Percentiles rank a stretch among this genome's conserved stretches.
These are phyloP conservation scores for Lasioglossum malachurum DNA, from an alignment of 2,888 invertebrate species.

Conservation along the genomic window DNA sequence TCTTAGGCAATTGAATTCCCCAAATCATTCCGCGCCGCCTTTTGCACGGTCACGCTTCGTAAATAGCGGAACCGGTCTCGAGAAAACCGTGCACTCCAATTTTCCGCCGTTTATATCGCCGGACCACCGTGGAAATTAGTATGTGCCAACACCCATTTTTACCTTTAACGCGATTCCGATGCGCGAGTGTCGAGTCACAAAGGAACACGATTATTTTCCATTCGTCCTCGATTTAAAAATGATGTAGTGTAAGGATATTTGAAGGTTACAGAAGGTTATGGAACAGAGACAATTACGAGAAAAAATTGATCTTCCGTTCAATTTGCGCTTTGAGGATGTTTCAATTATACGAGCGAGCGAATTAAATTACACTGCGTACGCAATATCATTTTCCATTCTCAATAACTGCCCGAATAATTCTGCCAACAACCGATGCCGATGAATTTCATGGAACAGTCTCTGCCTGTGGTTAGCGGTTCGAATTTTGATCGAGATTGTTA, in stretches of 20 bases:
- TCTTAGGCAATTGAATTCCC: slow-evolving; percentile 36
- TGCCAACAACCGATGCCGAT: background rate
- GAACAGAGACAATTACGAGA: no score
- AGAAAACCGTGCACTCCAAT: background rate
- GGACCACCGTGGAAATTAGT: background rate
- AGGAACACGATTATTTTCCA: background rate
- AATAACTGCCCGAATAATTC: background rate
- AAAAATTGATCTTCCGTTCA: no score
- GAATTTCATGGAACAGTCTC: background rate
- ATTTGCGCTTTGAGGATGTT: no score
- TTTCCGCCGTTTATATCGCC: slow-evolving; percentile 12
- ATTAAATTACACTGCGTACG: background rate
- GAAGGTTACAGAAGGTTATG: background rate
- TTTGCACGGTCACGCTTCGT: slow-evolving; percentile 31
- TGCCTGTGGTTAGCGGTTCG: background rate
- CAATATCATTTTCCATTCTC: background rate
- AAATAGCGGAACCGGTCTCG: background rate
- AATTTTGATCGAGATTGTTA: background rate
- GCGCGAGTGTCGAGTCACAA: background rate
- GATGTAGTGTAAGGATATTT: background rate
- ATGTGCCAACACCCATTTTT: background rate
- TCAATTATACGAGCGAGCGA: no score
- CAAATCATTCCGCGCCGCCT: slow-evolving; percentile 35
- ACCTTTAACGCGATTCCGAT: background rate
- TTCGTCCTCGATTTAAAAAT: background rate